phyloP scores from a whole-genome alignment of 2,888 invertebrate genomes.

The Odontothrips loti region DNA sequence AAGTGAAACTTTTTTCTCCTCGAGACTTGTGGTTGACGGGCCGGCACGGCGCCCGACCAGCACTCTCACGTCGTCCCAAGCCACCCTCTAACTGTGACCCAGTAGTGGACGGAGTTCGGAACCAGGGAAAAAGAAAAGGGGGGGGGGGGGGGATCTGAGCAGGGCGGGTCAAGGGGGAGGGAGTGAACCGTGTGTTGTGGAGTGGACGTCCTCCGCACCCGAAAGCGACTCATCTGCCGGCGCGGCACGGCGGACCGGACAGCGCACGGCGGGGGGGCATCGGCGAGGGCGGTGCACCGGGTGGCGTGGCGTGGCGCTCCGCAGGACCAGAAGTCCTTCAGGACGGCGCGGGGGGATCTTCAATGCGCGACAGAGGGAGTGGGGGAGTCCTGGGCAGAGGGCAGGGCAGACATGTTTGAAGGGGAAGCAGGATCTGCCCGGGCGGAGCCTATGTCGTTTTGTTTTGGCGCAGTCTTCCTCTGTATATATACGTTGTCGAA shows the following conservation, averaged over 20 bases:
- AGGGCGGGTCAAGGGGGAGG: background rate
- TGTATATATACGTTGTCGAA: slow-evolving; percentile 14
- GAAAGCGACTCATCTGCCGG: background rate
- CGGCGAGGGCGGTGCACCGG: background rate
- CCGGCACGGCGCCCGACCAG: background rate
- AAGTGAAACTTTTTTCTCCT: too few species aligned
- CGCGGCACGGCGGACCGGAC: background rate
- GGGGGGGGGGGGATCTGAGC: background rate
- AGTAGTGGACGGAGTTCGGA: too few species aligned
- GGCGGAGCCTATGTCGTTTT: background rate
- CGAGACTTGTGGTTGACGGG: background rate
- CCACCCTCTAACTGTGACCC: background rate
- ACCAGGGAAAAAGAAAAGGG: too few species aligned
- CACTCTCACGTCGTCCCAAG: background rate
- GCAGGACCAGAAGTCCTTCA: slow-evolving; percentile 20
- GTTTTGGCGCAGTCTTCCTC: slow-evolving; percentile 8
- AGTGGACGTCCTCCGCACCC: background rate
- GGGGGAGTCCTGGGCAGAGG: background rate
- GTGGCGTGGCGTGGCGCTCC: background rate
- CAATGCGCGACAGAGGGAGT: background rate
- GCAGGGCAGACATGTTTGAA: background rate
- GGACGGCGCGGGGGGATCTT: background rate
- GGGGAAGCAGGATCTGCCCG: background rate
- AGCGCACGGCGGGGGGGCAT: background rate
- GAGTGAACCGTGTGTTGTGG: background rate